phyloP scores from a whole-genome alignment of 2,113 vertebrate species.

The Poecilia latipinna region DNA sequence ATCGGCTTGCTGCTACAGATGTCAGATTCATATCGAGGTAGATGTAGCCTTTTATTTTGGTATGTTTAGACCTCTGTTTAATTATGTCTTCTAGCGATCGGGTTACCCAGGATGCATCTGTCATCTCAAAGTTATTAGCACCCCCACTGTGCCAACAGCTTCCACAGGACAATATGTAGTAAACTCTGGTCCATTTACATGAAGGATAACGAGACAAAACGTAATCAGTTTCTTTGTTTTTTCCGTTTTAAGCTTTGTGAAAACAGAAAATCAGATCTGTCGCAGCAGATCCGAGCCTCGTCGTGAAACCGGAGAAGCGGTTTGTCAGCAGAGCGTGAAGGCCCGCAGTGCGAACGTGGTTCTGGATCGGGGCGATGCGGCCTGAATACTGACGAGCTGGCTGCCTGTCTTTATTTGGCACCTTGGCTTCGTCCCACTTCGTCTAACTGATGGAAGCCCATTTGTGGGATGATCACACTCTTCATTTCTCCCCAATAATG shows the following conservation, averaged over 20 bases:
- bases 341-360: constrained; percentile 36
- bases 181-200: neutral
- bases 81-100: neutral
- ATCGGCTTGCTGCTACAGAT: neutral
- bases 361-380: neutral
- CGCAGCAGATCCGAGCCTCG: constrained; percentile 3
- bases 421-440: constrained; percentile 27
- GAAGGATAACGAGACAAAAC: neutral
- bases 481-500: constrained; percentile 19
- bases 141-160: neutral
- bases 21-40: neutral
- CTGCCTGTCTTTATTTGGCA: constrained; percentile 25
- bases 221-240: neutral
- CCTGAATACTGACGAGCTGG: constrained; percentile 40
- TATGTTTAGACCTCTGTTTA: neutral
- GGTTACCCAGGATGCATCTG: neutral
- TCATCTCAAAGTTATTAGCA: neutral
- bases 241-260: neutral
- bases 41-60: neutral
- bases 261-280: constrained; percentile 1
- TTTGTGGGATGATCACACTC: constrained; percentile 33
- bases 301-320: constrained; percentile 28
- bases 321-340: constrained; percentile 23
- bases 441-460: constrained; percentile 24
- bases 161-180: neutral